Base-by-base conservation (phyloP, 2,113 vertebrate genomes). In the Nymphicus hollandicus region DNA sequence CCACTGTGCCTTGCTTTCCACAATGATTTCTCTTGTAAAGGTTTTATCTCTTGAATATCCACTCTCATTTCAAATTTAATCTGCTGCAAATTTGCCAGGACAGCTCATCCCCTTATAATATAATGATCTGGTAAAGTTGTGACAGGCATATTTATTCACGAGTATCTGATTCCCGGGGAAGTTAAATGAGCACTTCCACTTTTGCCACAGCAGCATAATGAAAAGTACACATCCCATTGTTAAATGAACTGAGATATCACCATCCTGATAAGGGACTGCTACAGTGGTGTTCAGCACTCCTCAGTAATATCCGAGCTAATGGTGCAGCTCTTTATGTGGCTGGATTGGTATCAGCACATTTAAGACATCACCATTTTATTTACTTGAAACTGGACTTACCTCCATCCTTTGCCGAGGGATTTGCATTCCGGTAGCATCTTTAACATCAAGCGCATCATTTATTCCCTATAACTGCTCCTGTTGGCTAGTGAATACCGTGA, bases 101-200 rank as follows among this genome's bases (percentile, higher is more conserved):
- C 56, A 81, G 50, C 66, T 95, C 69, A 91, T 89, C 33, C 33
- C 53, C 50, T 86, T 49, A 17, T 18, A 85, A 55, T 55, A 43
- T 37, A 86, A 79, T 43, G 69, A 86, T 55, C 65, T 88, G 72
- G 65, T 87, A 70, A 92, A 81, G 50, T 44, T 71, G 43, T 68
- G 89, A 91, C 39, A 72, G 61, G 29, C 33, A 10, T 81, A 85
- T 92, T 91, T 91, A 91, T 60, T 78, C 86, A 91, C 73, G 43
- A 84, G 52, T 56, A 74, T 47, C 76, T 71, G 72, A 92, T 93
- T 81, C 39, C 77, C 43, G 27, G 27, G 33, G 56, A 92, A 92
- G 70, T 91, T 88, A 88, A 91, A 91, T 68, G 86, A 95, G 77
- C 65, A 47, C 47, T 92, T 91, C 73, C 39, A 78, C 61, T 84